Evolutionary conservation across 2,888 invertebrate species (phyloP).

Genomic region (Coremacera marginata): DNA sequence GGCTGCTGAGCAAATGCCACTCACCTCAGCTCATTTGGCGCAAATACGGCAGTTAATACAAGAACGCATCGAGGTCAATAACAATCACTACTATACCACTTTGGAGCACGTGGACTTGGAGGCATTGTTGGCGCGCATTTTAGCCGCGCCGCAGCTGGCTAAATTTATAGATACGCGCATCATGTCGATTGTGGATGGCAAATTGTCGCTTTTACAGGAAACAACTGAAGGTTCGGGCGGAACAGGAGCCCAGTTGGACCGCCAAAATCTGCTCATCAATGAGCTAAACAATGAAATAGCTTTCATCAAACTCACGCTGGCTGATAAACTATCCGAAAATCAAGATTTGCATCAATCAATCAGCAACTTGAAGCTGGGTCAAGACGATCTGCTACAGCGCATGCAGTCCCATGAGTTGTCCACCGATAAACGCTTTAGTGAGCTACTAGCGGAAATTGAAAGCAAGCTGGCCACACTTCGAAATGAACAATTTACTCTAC

Average conservation of each 20-base stretch:
- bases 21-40: slow-evolving; percentile 65
- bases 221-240: slow-evolving; percentile 48
- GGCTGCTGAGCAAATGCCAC: slow-evolving; percentile 48
- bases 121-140: slow-evolving; percentile 64
- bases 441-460: slow-evolving; percentile 62
- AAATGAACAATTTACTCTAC: slow-evolving; percentile 71
- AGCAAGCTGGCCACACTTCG: slow-evolving; percentile 58
- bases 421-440: slow-evolving; percentile 58
- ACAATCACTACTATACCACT: slow-evolving; percentile 55
- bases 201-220: slow-evolving; percentile 61
- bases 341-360: slow-evolving; percentile 62
- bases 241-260: slow-evolving; percentile 50
- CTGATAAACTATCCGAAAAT: slow-evolving; percentile 70
- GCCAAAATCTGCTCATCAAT: slow-evolving; percentile 71
- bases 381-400: slow-evolving; percentile 59
- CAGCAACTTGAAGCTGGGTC: slow-evolving; percentile 56
- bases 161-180: slow-evolving; percentile 60
- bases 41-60: slow-evolving; percentile 64
- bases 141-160: slow-evolving; percentile 60
- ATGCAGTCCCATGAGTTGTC: slow-evolving; percentile 59
- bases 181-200: slow-evolving; percentile 55
- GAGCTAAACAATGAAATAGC: slow-evolving; percentile 72
- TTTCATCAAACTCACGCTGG: slow-evolving; percentile 72
- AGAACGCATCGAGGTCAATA: slow-evolving; percentile 56
- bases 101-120: slow-evolving; percentile 64